Base-by-base conservation (phyloP, 2,113 vertebrate species). In the Danionella cerebrum region DNA sequence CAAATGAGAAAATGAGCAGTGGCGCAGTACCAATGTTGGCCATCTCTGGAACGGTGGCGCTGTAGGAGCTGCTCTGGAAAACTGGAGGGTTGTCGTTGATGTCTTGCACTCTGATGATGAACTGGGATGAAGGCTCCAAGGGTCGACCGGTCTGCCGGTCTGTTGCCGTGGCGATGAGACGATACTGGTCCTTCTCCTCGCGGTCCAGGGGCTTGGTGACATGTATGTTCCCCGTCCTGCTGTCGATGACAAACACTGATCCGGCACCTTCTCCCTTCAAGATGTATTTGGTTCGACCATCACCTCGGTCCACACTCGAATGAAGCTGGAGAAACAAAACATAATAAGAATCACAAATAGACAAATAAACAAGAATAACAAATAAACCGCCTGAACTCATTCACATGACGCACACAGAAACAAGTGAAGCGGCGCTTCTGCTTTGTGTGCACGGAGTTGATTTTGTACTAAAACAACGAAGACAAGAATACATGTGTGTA, bases 91-190 rank as follows among this genome's bases (percentile, higher is more conserved):
- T 94, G 85, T 95, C 92, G 10, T 94, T 94, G 80, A 94, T 93
- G 85, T 94, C 92, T 75, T 94, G 92, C 74, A 94, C 92, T 47
- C 93, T 82, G 84, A 95, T 93, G 82, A 93, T 85, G 80, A 95
- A 95, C 80, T 91, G 84, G 0, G 93, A 94, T 0, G 92, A 92
- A 0, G 91, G 91, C 81, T 95, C 93, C 65, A 95, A 83, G 53
- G 92, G 90, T 6, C 76, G 87, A 66, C 91, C 90, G 0, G 91
- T 92, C 54, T 87, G 85, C 5, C 86, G 84, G 78, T 94, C 92
- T 11, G 87, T 87, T 0, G 90, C 93, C 2, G 92, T 93, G 4
- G 93, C 93, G 8, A 91, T 69, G 0, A 95, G 85, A 1, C 88
- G 86, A 5, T 95, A 95, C 64, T 93, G 87, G n/a, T 90, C 91